Percentiles rank a stretch among this genome's conserved stretches.
These are phyloP conservation scores for Drosophila borborema DNA, from an alignment of 2,888 invertebrate species.

Conservation along the genomic window DNA sequence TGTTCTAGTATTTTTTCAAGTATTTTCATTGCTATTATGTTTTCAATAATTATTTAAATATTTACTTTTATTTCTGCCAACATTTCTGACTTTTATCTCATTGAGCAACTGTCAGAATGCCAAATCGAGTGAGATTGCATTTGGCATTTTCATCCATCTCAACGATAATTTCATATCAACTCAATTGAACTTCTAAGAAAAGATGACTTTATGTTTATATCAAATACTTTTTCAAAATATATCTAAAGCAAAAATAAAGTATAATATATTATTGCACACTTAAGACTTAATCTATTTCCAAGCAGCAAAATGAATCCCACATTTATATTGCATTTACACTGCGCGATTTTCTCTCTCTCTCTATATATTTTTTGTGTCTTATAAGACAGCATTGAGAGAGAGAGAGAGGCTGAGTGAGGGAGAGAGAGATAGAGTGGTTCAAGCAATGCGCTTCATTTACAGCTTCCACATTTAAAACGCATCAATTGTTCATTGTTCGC, in stretches of 20 bases:
- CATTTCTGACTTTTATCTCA: too few relatives aligned
- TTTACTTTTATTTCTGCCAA: too few relatives aligned
- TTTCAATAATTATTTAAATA: too few relatives aligned
- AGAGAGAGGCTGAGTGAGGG: too few relatives aligned
- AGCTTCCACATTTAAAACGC: conserved; percentile 18
- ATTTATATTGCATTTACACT: not conserved
- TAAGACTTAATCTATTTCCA: not conserved
- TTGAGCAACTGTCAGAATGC: too few relatives aligned
- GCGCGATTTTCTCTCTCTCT: not conserved
- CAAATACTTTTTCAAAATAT: not conserved
- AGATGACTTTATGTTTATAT: not conserved
- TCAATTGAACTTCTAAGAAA: too few relatives aligned
- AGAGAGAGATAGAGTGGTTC: too few relatives aligned
- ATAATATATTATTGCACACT: not conserved
- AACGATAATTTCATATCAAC: too few relatives aligned
- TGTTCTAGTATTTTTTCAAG: too few relatives aligned
- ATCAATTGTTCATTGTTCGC: conserved; percentile 26
- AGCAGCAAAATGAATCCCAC: not conserved
- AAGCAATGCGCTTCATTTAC: conserved; percentile 4
- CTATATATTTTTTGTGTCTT: not conserved
- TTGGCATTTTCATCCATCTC: too few relatives aligned
- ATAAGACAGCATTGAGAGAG: not conserved
- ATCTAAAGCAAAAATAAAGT: not conserved
- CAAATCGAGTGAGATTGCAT: too few relatives aligned
- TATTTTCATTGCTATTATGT: too few relatives aligned